phyloP scores from a whole-genome alignment of 2,888 invertebrate species.

The Spodoptera picta region DNA sequence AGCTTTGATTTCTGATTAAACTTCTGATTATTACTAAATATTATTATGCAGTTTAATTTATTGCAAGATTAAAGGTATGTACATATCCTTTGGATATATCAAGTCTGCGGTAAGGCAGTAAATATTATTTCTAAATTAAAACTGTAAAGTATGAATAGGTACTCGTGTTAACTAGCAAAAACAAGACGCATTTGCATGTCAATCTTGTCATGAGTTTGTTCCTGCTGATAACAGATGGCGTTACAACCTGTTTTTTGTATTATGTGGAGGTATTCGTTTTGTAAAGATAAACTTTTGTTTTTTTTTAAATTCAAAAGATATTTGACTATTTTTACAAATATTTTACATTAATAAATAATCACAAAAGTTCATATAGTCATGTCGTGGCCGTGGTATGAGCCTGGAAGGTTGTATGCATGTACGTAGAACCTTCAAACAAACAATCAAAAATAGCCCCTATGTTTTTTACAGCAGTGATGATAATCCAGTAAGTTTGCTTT shows the following conservation, averaged over 20 bases:
- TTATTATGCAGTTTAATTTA: no score
- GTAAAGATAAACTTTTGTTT: no score
- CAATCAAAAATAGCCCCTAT: constrained; percentile 47
- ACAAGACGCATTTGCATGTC: constrained; percentile 17
- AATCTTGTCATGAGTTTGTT: constrained; percentile 10
- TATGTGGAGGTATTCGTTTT: no score
- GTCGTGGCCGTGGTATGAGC: constrained; percentile 3
- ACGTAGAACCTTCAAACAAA: constrained; percentile 28
- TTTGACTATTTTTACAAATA: not conserved
- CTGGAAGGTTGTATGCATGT: constrained; percentile 43
- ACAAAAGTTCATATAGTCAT: constrained; percentile 20
- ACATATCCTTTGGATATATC: no score
- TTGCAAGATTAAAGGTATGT: no score
- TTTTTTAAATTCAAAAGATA: no score
- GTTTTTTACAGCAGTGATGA: fast-evolving
- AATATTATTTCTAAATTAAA: no score
- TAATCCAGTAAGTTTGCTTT: constrained; percentile 8
- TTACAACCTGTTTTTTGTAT: not conserved
- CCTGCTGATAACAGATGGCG: constrained; percentile 34
- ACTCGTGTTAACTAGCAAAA: constrained; percentile 8
- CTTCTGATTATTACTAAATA: no score
- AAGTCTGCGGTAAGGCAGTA: no score
- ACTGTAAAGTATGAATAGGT: no score
- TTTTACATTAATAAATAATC: constrained; percentile 1
- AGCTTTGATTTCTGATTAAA: no score